Percentiles rank a stretch among this genome's conserved stretches.
These are phyloP conservation scores for Epinotia demarniana DNA, from an alignment of 2,888 invertebrate species.

Conservation along the genomic window DNA sequence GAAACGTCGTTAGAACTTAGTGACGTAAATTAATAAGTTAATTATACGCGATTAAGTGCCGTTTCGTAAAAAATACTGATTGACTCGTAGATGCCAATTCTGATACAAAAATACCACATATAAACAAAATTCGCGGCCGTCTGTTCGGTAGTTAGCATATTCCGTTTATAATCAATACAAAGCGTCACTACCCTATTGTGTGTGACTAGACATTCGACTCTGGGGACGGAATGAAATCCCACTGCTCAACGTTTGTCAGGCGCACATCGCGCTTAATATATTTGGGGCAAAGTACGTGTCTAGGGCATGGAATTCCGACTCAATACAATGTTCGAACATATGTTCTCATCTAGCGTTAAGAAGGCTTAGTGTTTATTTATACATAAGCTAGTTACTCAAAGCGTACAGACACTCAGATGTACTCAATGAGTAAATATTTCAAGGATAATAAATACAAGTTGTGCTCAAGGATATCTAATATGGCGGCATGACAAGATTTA, in stretches of 20 bases:
- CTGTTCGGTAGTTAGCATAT: constrained; percentile 20
- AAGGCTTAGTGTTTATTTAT: background rate
- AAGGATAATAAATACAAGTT: too few relatives aligned
- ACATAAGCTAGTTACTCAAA: too few relatives aligned
- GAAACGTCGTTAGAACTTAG: too few relatives aligned
- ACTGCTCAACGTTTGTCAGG: constrained; percentile 37
- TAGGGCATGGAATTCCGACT: constrained; percentile 35
- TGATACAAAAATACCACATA: constrained; percentile 1
- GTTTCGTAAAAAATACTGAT: background rate
- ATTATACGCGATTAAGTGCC: too few relatives aligned
- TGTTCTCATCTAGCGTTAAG: background rate
- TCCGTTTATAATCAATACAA: constrained; percentile 42
- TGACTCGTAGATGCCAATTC: background rate
- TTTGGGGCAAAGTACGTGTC: constrained; percentile 42
- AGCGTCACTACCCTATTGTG: constrained; percentile 34
- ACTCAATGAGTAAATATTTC: too few relatives aligned
- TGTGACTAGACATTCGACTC: constrained; percentile 37
- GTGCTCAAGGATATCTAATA: too few relatives aligned
- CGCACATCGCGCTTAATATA: constrained; percentile 39
- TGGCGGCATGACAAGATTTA: too few relatives aligned
- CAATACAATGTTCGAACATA: constrained; percentile 27
- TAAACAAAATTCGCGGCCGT: background rate
- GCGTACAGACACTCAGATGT: too few relatives aligned
- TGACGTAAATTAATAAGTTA: too few relatives aligned
- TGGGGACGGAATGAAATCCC: constrained; percentile 38